phyloP scores from a whole-genome alignment of 1,140 invertebrate genomes.

The Atta cephalotes region DNA sequence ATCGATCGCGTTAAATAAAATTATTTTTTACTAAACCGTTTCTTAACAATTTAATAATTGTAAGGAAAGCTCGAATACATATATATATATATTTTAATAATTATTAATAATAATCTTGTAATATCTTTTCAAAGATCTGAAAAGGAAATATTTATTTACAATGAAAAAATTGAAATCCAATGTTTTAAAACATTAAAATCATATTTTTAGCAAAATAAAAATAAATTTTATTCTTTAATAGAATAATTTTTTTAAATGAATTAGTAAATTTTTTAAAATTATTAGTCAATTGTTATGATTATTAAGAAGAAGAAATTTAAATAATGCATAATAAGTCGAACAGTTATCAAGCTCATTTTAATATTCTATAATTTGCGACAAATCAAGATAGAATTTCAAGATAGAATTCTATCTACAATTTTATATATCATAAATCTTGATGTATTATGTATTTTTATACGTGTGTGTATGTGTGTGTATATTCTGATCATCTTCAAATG shows the following conservation, averaged over 20 bases:
- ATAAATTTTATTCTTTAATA: neutral
- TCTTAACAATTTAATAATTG: neutral
- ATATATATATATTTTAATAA: neutral
- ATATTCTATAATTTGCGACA: too few species aligned
- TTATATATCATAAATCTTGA: too few species aligned
- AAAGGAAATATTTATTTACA: neutral
- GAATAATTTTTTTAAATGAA: neutral
- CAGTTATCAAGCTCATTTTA: neutral
- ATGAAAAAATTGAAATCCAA: neutral
- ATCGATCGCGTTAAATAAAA: neutral
- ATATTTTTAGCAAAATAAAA: neutral
- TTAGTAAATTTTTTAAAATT: neutral
- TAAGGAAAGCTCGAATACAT: neutral
- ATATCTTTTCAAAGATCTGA: neutral
- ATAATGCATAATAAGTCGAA: neutral
- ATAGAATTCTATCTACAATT: too few species aligned
- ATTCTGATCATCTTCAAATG: too few species aligned
- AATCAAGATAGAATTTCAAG: too few species aligned
- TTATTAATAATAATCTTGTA: neutral
- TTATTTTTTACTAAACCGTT: neutral
- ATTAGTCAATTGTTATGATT: neutral
- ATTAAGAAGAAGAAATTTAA: neutral
- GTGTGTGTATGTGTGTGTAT: too few species aligned
- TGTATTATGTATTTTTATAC: too few species aligned
- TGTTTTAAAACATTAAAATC: neutral